A percentile compares a stretch with the other conserved stretches of the same genome.
Evolutionary conservation across 2,797 vertebrate species (phyloP).

Genomic region (Bradypus variegatus): DNA sequence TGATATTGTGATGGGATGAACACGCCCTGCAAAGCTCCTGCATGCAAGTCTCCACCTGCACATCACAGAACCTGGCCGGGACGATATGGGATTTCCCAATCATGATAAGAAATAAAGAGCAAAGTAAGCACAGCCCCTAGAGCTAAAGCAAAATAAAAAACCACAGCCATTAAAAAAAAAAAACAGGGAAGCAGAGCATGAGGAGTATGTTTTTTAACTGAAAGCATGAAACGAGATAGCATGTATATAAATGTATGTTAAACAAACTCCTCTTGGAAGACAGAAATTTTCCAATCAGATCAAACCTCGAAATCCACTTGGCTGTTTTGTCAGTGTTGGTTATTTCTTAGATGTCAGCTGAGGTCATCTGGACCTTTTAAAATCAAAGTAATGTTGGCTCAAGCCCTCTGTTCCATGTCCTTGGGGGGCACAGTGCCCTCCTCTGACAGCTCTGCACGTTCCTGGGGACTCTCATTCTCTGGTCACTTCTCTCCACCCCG

Average conservation of each 20-base stretch:
- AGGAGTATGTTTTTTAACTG: not conserved
- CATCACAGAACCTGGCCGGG: not conserved
- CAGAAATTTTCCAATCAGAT: not conserved
- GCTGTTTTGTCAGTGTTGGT: constrained; percentile 43
- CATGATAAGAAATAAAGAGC: not conserved
- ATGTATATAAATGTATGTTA: not conserved
- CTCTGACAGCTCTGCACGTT: not conserved
- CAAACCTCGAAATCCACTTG: constrained; percentile 37
- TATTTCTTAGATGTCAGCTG: constrained; percentile 46
- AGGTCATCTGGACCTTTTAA: constrained; percentile 56
- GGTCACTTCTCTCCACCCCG: not conserved
- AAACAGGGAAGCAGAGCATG: not conserved
- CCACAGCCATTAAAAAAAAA: not conserved
- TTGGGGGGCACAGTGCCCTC: constrained; percentile 5
- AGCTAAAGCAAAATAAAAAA: not conserved
- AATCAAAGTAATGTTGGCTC: constrained; percentile 44
- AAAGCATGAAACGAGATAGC: not conserved
- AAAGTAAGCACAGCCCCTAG: not conserved
- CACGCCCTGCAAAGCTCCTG: too few species aligned
- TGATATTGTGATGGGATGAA: too few species aligned
- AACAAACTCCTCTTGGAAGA: constrained; percentile 10
- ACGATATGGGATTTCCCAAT: not conserved
- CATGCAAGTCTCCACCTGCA: not conserved
- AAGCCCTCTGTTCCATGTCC: not conserved
- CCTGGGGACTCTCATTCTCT: not conserved